Evolutionary conservation across 2,113 vertebrate species (phyloP).

Genomic region (Platichthys flesus): DNA sequence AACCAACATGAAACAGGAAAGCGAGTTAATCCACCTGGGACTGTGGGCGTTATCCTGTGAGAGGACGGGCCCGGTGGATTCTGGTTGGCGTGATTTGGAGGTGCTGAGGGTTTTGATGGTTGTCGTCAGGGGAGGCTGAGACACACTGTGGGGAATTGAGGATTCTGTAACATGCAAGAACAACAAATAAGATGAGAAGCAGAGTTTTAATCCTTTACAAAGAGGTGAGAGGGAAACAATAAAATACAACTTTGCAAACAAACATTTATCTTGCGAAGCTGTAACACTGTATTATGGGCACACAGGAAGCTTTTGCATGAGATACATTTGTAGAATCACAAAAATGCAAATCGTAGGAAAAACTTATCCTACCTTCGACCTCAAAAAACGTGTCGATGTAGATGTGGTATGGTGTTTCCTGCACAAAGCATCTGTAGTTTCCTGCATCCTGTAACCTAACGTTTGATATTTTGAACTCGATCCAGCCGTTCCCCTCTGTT

Average conservation of each 20-base stretch:
- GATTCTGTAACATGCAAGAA: conserved; percentile 44
- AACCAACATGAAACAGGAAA: neutral
- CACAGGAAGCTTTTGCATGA: neutral
- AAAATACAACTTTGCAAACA: too few relatives aligned
- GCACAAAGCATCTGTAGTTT: conserved; percentile 72
- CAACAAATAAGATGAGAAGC: neutral
- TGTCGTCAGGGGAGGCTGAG: conserved; percentile 29
- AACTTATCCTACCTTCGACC: conserved; percentile 67
- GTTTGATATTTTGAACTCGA: conserved; percentile 72
- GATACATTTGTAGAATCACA: neutral
- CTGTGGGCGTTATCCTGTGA: conserved; percentile 40
- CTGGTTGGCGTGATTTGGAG: conserved; percentile 19
- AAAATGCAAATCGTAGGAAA: neutral
- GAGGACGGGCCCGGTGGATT: conserved; percentile 16
- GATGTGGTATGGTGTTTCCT: neutral
- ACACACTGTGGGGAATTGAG: conserved; percentile 26
- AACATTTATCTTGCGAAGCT: too few relatives aligned
- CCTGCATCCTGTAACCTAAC: conserved; percentile 65
- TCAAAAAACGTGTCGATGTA: conserved; percentile 63
- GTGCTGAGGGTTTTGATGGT: conserved; percentile 22
- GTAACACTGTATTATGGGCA: too few relatives aligned
- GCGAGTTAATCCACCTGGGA: conserved; percentile 50
- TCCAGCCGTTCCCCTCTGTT: conserved; percentile 44
- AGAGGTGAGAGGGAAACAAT: too few relatives aligned
- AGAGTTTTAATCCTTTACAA: neutral